Evolutionary conservation across 2,113 vertebrate genomes (phyloP).

Genomic region (Paradoxurus hermaphroditus): DNA sequence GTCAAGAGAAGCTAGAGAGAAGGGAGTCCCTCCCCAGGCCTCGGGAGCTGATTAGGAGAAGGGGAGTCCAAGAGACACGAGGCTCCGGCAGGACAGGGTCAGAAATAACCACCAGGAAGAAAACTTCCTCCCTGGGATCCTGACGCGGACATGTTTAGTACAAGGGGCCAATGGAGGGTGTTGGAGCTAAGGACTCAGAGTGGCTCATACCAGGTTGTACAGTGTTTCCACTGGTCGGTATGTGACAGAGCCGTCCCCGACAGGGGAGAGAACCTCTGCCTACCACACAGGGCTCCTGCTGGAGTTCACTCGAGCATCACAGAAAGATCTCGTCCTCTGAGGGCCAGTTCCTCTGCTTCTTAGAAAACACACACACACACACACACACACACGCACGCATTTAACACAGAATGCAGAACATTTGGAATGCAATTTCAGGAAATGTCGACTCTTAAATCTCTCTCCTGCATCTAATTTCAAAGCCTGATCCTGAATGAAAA

Average conservation of each 20-base stretch:
- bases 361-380: not conserved
- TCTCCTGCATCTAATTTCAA: not conserved
- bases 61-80: not conserved
- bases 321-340: not conserved
- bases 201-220: not conserved
- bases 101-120: not conserved
- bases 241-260: not conserved
- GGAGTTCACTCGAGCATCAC: not conserved
- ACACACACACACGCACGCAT: not conserved
- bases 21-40: not conserved
- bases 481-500: not conserved
- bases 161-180: not conserved
- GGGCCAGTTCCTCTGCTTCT: not conserved
- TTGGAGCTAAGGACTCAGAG: not conserved
- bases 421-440: not conserved
- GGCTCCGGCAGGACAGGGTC: not conserved
- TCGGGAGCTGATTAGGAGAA: not conserved
- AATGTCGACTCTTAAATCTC: not conserved
- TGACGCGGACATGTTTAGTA: not conserved
- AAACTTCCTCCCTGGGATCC: not conserved
- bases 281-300: not conserved
- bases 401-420: not conserved
- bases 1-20: not conserved
- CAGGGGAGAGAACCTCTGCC: not conserved
- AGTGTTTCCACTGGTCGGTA: not conserved